phyloP scores from a whole-genome alignment of 1,140 invertebrate species.

The Drosophila santomea region DNA sequence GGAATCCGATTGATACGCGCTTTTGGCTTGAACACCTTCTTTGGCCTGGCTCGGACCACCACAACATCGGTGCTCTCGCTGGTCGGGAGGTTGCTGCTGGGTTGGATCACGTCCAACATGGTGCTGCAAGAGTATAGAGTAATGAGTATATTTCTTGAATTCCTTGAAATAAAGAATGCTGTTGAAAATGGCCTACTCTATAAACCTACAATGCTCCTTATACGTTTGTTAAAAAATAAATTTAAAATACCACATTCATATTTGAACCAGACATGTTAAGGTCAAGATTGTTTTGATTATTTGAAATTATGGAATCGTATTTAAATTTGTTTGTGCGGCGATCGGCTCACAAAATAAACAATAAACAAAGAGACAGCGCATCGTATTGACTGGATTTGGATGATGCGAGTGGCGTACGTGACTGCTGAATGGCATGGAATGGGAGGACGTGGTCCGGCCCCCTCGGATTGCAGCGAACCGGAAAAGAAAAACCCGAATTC shows the following conservation, averaged over 20 bases:
- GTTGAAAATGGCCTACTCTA: no score
- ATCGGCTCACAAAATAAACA: slow-evolving; percentile 5
- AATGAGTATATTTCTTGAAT: not conserved
- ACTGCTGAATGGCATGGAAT: slow-evolving; percentile 45
- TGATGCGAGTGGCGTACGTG: slow-evolving; percentile 52
- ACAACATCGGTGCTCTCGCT: slow-evolving; percentile 85
- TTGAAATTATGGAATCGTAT: slow-evolving; percentile 2
- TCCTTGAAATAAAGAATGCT: no score
- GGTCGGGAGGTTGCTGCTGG: slow-evolving; percentile 25
- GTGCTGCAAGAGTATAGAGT: slow-evolving; percentile 20
- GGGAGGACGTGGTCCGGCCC: slow-evolving; percentile 37
- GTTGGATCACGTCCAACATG: slow-evolving; percentile 79
- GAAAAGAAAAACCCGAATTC: slow-evolving; percentile 44
- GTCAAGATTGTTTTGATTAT: slow-evolving; percentile 23
- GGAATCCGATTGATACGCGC: slow-evolving; percentile 92
- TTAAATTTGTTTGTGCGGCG: not conserved
- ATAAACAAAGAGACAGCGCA: slow-evolving; percentile 21
- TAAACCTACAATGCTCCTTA: no score
- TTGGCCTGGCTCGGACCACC: slow-evolving; percentile 90
- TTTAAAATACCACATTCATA: no score
- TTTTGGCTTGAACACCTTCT: slow-evolving; percentile 91
- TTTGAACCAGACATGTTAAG: not conserved
- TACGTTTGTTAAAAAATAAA: no score
- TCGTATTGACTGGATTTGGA: not conserved
- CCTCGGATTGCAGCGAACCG: slow-evolving; percentile 26